Conservation (phyloP, 1,140 invertebrate genomes). For the Panulirus ornatus region DNA sequence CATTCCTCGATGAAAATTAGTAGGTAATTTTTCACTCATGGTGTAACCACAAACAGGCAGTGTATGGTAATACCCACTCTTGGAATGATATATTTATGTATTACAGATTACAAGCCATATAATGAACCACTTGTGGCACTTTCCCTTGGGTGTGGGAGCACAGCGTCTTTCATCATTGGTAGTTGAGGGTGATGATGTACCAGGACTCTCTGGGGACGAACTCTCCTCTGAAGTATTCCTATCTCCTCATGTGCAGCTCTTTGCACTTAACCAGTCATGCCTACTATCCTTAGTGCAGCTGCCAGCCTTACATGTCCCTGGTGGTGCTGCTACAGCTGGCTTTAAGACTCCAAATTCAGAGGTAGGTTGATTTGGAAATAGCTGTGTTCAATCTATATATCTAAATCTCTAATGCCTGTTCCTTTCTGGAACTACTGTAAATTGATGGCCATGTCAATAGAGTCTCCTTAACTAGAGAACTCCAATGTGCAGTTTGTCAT, state of each 20-base stretch:
- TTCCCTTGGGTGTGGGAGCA: slow-evolving; percentile 91
- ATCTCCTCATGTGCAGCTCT: slow-evolving; percentile 91
- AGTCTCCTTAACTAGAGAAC: too few relatives aligned
- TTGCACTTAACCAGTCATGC: slow-evolving; percentile 89
- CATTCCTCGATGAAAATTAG: too few relatives aligned
- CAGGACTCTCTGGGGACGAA: slow-evolving; percentile 85
- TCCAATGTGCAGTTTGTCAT: too few relatives aligned
- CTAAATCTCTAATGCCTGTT: too few relatives aligned
- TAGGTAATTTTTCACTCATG: too few relatives aligned
- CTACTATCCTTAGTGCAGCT: slow-evolving; percentile 95
- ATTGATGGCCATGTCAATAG: too few relatives aligned
- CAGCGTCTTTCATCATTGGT: slow-evolving; percentile 90
- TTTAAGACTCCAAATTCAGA: slow-evolving; percentile 77
- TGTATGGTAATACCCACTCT: too few relatives aligned
- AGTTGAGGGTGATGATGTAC: slow-evolving; percentile 95
- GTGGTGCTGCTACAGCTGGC: slow-evolving; percentile 89
- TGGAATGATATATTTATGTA: background rate
- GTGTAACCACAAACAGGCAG: too few relatives aligned
- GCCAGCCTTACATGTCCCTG: slow-evolving; percentile 89
- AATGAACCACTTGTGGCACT: slow-evolving; percentile 92
- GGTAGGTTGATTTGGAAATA: slow-evolving; percentile 52
- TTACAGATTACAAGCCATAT: slow-evolving; percentile 85
- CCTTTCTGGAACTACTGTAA: too few relatives aligned
- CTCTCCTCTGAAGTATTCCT: slow-evolving; percentile 88
- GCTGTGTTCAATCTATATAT: too few relatives aligned